A percentile compares a stretch with the other conserved stretches of the same genome.
Conservation (phyloP, 2,113 vertebrate genomes). For the Oplegnathus fasciatus region DNA sequence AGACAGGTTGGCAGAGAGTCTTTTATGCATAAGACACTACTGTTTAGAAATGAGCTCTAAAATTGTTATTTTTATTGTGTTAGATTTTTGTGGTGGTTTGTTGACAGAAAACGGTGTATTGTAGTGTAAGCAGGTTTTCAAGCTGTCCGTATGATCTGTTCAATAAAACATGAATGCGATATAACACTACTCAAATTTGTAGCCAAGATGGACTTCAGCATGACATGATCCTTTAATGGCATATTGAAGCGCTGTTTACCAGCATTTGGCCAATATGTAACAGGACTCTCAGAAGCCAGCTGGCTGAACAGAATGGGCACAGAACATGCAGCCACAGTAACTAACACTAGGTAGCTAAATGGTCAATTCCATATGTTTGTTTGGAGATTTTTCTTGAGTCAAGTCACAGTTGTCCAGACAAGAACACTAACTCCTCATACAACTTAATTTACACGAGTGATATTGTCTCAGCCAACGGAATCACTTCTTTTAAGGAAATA, state of each 20-base stretch:
- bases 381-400: not conserved
- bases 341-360: not conserved
- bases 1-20: no score
- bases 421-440: not conserved
- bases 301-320: conserved; percentile 2
- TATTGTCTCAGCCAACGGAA: not conserved
- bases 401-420: not conserved
- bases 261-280: not conserved
- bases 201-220: no score
- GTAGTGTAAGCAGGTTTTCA: no score
- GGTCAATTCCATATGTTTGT: not conserved
- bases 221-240: not conserved
- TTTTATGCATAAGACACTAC: no score
- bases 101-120: no score
- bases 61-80: no score
- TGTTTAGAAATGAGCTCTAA: no score
- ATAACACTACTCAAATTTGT: no score
- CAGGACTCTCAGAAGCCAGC: not conserved
- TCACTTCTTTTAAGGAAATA: not conserved
- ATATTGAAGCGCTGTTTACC: not conserved
- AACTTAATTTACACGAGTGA: not conserved
- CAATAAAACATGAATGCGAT: not conserved
- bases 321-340: not conserved
- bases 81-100: no score
- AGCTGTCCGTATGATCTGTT: not conserved